Evolutionary conservation across 2,113 vertebrate genomes (phyloP).

Genomic region (Ameiurus melas): DNA sequence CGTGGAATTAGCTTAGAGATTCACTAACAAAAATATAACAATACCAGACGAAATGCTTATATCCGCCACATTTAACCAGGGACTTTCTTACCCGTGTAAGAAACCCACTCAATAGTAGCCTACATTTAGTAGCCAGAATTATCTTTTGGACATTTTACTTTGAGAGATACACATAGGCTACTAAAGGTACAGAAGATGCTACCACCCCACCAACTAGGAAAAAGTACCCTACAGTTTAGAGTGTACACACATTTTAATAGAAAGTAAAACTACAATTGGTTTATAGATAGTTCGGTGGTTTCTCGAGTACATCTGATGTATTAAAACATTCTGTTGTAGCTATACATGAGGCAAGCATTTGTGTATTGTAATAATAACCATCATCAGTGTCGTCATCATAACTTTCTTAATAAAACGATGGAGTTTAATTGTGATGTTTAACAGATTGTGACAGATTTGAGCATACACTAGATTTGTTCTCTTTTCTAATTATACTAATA

Average conservation of each 20-base stretch:
- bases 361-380: neutral
- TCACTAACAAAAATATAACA: neutral
- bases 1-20: neutral
- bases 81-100: neutral
- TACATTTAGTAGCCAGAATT: neutral
- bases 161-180: neutral
- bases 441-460: neutral
- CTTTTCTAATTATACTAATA: neutral
- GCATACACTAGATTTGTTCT: neutral
- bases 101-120: neutral
- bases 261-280: neutral
- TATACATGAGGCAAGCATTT: neutral
- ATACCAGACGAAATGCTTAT: neutral
- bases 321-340: neutral
- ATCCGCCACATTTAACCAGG: neutral
- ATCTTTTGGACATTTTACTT: neutral
- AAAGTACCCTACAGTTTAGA: neutral
- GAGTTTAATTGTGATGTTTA: neutral
- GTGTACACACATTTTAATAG: neutral
- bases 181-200: neutral
- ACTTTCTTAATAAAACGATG: neutral
- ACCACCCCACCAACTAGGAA: neutral
- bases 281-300: neutral
- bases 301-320: neutral
- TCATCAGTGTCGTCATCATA: accelerated